Conservation (phyloP, 2,113 vertebrate species). For the Cochlearius cochlearius region DNA sequence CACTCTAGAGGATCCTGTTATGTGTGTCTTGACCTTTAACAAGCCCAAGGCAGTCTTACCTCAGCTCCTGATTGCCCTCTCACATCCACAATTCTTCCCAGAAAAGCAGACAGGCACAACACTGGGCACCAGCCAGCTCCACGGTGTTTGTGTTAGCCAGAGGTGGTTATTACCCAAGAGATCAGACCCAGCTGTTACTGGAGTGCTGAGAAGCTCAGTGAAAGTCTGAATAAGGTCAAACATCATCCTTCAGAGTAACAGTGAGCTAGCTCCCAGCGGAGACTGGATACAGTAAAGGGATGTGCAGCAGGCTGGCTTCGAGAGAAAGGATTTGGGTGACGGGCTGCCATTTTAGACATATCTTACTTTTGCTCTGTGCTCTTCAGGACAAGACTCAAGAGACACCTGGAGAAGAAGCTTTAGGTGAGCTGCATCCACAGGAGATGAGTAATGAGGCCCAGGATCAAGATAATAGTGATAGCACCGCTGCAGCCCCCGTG, state of each 20-base stretch:
- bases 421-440: not conserved
- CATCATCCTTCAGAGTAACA: not conserved
- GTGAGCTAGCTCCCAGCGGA: not conserved
- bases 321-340: not conserved
- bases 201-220: not conserved
- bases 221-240: not conserved
- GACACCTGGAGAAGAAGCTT: not conserved
- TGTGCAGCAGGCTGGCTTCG: not conserved
- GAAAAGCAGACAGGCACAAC: not conserved
- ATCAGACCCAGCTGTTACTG: not conserved
- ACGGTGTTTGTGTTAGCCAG: not conserved
- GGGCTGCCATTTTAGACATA: not conserved
- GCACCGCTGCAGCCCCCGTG: not conserved
- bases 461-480: not conserved
- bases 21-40: not conserved
- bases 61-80: not conserved
- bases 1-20: not conserved
- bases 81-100: not conserved
- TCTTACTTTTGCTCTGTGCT: not conserved
- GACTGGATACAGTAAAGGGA: not conserved
- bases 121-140: not conserved
- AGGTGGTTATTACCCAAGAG: not conserved
- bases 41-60: conserved; percentile 8
- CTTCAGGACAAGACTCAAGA: conserved; percentile 39
- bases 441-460: not conserved